Base-by-base conservation (phyloP, 2,113 vertebrate species). In the Cichladusa arquata region DNA sequence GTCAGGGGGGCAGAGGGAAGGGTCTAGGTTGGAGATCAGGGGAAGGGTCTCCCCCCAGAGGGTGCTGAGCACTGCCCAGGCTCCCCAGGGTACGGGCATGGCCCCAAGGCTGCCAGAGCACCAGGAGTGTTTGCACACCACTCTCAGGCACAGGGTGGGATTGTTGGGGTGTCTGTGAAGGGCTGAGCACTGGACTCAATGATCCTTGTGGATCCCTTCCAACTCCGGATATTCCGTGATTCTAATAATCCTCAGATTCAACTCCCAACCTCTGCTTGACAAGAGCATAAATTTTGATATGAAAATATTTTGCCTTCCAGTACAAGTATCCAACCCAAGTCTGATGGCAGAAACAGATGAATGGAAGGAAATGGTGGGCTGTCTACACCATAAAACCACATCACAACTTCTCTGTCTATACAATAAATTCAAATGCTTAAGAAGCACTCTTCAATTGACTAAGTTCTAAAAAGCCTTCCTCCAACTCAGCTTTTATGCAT, bases 51-150 rank as follows among this genome's bases (percentile, higher is more conserved):
- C 60, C 24, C 24, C 26, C 22, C 45, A n/a, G 11, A n/a, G 45
- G 66, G 33, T 38, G 60, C 33, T 28, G 44, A 28, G 28, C 69
- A 81, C 61, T 74, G 60, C 4, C 7, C 69, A 74, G 53, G 29
- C 61, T 74, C 45, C 4, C 6, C 69, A 74, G 45, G 19, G 38
- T 58, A 51, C 7, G 20, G 61, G 24, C n/a, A 53, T 1, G 0
- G 38, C 25, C 28, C 60, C 1, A 1, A 76, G 40, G 87, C 60
- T 73, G 67, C 23, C 60, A 58, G 51, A 81, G 60, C 40, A 47
- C 38, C 45, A 54, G 70, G 38, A 54, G 29, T 0, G 0, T 25
- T 74, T 14, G 69, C 28, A 47, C 45, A 74, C 0, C 0, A 0
- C 44, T 58, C 3, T 29, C 26, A 60, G 33, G n/a, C 10, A 45